A percentile compares a stretch with the other conserved stretches of the same genome.
Evolutionary conservation across 2,113 vertebrate genomes (phyloP).

Genomic region (Prinia subflava): DNA sequence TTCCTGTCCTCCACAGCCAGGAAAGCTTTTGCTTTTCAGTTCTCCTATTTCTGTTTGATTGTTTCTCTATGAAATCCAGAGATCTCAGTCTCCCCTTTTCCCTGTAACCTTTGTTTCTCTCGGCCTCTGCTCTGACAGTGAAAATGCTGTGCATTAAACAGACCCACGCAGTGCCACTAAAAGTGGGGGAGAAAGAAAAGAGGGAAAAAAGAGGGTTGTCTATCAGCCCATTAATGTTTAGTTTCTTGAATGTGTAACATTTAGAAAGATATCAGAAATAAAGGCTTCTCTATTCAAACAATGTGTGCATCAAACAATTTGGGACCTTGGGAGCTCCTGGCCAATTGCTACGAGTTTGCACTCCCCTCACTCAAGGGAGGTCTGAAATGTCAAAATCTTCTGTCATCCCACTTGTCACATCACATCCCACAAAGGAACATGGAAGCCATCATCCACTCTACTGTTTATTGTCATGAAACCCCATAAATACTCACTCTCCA

Average conservation of each 20-base stretch:
- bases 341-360: background rate
- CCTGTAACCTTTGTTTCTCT: background rate
- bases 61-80: background rate
- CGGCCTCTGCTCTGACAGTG: background rate
- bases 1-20: background rate
- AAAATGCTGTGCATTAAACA: background rate
- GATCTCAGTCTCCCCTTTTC: background rate
- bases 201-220: background rate
- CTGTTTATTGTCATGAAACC: conserved; percentile 66
- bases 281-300: background rate
- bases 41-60: background rate
- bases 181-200: background rate
- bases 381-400: conserved; percentile 63
- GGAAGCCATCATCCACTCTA: conserved; percentile 30
- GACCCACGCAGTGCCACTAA: background rate
- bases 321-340: conserved; percentile 9
- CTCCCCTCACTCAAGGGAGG: conserved; percentile 32
- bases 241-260: background rate
- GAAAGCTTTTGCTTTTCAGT: background rate
- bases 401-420: conserved; percentile 40
- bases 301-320: background rate
- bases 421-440: conserved; percentile 40
- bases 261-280: background rate
- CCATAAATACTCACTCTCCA: conserved; percentile 54
- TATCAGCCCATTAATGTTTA: background rate